A percentile compares a stretch with the other conserved stretches of the same genome.
These are phyloP conservation scores for Drosophila nasuta DNA, from an alignment of 1,140 invertebrate genomes.

Conservation along the genomic window DNA sequence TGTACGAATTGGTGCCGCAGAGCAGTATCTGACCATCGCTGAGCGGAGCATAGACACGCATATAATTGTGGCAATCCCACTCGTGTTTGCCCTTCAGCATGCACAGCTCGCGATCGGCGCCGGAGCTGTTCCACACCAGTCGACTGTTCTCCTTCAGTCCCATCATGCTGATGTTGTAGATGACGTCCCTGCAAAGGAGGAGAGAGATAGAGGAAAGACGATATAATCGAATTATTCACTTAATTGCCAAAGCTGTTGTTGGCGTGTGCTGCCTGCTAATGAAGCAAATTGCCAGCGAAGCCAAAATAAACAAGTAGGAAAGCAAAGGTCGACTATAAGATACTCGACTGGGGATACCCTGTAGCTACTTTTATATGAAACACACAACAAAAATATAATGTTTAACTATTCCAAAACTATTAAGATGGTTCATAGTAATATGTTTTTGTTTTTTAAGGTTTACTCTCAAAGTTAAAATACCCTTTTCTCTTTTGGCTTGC, in stretches of 20 bases:
- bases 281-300: constrained; percentile 49
- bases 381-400: too few relatives aligned
- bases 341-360: too few relatives aligned
- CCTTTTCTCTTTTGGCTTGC: too few relatives aligned
- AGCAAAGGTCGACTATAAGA: too few relatives aligned
- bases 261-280: constrained; percentile 62
- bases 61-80: constrained; percentile 97
- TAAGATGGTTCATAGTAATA: too few relatives aligned
- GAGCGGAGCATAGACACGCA: constrained; percentile 91
- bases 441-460: too few relatives aligned
- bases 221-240: constrained; percentile 85
- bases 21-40: constrained; percentile 92
- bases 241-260: constrained; percentile 59
- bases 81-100: constrained; percentile 94
- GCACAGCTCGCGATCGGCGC: constrained; percentile 93
- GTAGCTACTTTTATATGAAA: too few relatives aligned
- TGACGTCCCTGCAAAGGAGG: constrained; percentile 87
- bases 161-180: constrained; percentile 92
- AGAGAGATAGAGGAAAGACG: constrained; percentile 3
- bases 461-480: too few relatives aligned
- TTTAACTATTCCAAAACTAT: too few relatives aligned
- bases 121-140: constrained; percentile 93
- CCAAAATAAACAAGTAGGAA: constrained; percentile 6
- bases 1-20: constrained; percentile 99
- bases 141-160: constrained; percentile 89